Base-by-base conservation (phyloP, 2,113 vertebrate genomes). In the Podarcis cretensis region DNA sequence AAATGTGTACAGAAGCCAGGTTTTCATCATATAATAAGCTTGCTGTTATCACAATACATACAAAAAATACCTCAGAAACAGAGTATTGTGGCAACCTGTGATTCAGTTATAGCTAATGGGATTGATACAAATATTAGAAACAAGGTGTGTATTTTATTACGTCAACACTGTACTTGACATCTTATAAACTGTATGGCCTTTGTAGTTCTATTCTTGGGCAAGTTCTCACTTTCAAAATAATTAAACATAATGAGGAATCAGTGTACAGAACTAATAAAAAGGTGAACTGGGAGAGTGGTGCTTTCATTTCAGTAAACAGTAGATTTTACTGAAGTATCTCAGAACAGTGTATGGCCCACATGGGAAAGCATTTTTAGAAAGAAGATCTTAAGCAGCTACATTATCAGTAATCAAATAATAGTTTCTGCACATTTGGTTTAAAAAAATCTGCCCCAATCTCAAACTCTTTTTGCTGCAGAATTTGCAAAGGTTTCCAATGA, bases 21-120 rank as follows among this genome's bases (percentile, higher is more conserved):
- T 87, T 93, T 94, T 92, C 87, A 75, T 87, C 89, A 90, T 95
- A 78, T 74, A 78, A 86, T 86, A 87, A 93, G 93, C 93, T 93
- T 90, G 88, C 92, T 93, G 86, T 94, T 94, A 92, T 91, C 89
- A 14, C 84, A 73, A 85, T 93, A 91, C 92, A 89, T 91, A 90
- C 91, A 89, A 90, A 83, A 94, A 96, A 97, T 96, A 97, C 96
- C 96, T 97, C 96, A 96, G 87, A 93, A 90, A n/a, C 81, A 89
- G 93, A 93, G 94, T 89, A 90, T 91, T 81, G 48, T 91, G 91
- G 93, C 90, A 90, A 87, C 85, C 74, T 90, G 85, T 90, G 89
- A 90, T 86, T 86, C 89, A 86, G 69, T 76, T 83, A 77, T 90
- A 86, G 85, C 43, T 86, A 87, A 88, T 80, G 83, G 86, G 54